A percentile compares a stretch with the other conserved stretches of the same genome.
phyloP scores from a whole-genome alignment of 2,113 vertebrate species.

The Thamnophis sirtalis region DNA sequence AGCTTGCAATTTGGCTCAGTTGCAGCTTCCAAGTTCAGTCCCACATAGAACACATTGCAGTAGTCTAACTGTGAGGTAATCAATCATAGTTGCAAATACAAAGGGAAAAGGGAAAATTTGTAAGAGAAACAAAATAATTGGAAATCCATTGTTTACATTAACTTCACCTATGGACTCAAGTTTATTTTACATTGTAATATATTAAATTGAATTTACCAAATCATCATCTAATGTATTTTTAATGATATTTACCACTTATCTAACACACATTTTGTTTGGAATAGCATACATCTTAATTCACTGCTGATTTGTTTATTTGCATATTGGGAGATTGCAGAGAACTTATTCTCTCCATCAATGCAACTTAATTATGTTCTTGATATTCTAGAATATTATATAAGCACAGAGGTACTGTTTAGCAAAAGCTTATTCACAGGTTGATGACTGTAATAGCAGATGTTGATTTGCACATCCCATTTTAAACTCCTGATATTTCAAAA shows the following conservation, averaged over 20 bases:
- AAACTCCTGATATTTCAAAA: neutral
- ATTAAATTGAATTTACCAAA: neutral
- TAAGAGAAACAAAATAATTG: constrained; percentile 7
- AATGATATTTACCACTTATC: neutral
- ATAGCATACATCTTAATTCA: neutral
- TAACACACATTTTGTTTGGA: neutral
- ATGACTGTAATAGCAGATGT: neutral
- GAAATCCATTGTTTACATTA: neutral
- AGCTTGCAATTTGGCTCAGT: neutral
- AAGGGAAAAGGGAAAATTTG: neutral
- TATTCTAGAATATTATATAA: neutral
- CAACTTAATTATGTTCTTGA: neutral
- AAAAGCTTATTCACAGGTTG: neutral
- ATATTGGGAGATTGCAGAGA: constrained; percentile 3
- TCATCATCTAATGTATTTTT: neutral
- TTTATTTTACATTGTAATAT: neutral
- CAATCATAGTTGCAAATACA: neutral
- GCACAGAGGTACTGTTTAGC: neutral
- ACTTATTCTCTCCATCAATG: neutral
- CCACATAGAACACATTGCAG: neutral
- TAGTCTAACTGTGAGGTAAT: neutral
- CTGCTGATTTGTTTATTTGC: neutral
- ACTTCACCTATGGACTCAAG: neutral
- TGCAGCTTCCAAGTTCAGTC: neutral
- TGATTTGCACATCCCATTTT: neutral